Evolutionary conservation across 2,888 invertebrate genomes (phyloP).

Genomic region (Hedychridium roseum): DNA sequence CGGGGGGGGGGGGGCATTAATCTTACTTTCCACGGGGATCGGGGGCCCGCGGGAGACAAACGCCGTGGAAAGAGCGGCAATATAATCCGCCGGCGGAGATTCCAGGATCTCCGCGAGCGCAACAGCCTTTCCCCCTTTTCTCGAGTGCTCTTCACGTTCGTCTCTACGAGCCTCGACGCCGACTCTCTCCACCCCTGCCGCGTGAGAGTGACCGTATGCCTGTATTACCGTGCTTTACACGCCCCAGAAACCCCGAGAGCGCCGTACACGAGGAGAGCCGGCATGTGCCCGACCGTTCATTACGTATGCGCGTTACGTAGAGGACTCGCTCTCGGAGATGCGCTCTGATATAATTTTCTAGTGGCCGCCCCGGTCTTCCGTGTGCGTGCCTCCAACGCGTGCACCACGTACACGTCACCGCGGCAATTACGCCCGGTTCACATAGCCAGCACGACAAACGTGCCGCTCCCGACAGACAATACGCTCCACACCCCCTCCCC

Average conservation of each 20-base stretch:
- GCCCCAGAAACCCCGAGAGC: constrained; percentile 12
- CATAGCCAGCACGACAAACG: not conserved
- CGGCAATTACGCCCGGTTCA: not conserved
- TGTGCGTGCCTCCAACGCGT: constrained; percentile 4
- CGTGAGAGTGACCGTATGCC: constrained; percentile 13
- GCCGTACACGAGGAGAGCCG: constrained; percentile 26
- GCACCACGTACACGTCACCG: not conserved
- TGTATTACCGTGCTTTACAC: constrained; percentile 21
- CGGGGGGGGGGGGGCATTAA: no score
- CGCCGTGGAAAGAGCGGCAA: not conserved
- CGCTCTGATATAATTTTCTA: constrained; percentile 54
- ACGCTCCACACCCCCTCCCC: not conserved
- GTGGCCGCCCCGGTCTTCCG: constrained; percentile 35
- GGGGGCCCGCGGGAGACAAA: not conserved
- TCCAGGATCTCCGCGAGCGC: not conserved
- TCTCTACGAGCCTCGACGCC: constrained; percentile 1
- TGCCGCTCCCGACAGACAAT: not conserved
- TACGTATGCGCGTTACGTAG: constrained; percentile 54
- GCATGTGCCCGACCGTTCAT: constrained; percentile 43
- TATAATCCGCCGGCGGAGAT: constrained; percentile 3
- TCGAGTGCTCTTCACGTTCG: constrained; percentile 9
- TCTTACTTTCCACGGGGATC: not conserved
- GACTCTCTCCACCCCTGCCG: constrained; percentile 5
- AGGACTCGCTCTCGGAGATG: constrained; percentile 41
- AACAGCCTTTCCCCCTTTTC: not conserved